Evolutionary conservation across 1,140 invertebrate genomes (phyloP).

Genomic region (Drosophila micromelanica): DNA sequence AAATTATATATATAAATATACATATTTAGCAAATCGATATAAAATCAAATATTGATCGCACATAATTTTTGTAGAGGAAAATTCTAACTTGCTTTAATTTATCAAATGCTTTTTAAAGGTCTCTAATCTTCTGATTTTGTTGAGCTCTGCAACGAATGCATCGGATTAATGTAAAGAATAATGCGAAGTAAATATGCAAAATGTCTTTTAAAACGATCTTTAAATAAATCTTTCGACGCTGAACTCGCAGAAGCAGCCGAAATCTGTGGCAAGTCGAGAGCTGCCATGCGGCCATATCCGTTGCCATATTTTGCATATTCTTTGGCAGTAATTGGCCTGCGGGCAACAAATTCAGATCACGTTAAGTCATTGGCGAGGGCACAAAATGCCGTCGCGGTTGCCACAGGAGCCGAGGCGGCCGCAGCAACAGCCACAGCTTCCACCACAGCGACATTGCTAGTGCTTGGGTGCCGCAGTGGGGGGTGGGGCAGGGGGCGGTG

Average conservation of each 20-base stretch:
- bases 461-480: conserved; percentile 3
- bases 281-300: conserved; percentile 18
- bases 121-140: too few species aligned
- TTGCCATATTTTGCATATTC: conserved; percentile 45
- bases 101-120: too few species aligned
- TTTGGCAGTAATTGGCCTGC: conserved; percentile 70
- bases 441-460: conserved; percentile 49
- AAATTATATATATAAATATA: too few species aligned
- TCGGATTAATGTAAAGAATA: neutral
- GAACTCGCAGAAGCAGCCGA: neutral
- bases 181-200: neutral
- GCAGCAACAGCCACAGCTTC: conserved; percentile 42
- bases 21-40: too few species aligned
- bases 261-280: conserved; percentile 4
- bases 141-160: too few species aligned
- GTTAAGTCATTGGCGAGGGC: conserved; percentile 70
- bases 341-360: conserved; percentile 82
- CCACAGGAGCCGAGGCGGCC: conserved; percentile 38
- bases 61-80: too few species aligned
- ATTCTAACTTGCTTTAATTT: too few species aligned
- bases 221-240: conserved; percentile 3
- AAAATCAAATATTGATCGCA: too few species aligned
- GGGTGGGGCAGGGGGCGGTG: neutral
- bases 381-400: conserved; percentile 74
- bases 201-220: conserved; percentile 9